Percentiles rank a stretch among this genome's conserved stretches.
These are phyloP conservation scores for Uromys caudimaculatus DNA, from an alignment of 2,797 vertebrate species.

Conservation along the genomic window DNA sequence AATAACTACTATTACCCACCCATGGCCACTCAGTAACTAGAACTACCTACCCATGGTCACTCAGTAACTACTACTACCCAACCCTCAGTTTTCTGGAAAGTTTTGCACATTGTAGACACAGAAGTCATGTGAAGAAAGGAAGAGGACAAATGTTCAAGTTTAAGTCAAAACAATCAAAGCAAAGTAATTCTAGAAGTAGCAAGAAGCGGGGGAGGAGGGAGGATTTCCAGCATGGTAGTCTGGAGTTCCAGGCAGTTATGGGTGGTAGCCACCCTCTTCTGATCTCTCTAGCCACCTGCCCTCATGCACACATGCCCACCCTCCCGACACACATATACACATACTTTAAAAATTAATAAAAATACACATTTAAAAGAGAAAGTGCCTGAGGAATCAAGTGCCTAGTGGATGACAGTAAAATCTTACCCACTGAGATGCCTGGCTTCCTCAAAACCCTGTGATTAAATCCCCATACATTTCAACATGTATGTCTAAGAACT, in stretches of 20 bases:
- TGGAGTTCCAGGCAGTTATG: neutral
- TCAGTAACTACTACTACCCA: neutral
- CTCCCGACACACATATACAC: neutral
- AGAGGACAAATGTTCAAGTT: neutral
- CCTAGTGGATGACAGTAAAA: neutral
- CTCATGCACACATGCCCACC: neutral
- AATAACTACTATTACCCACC: neutral
- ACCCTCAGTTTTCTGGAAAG: neutral
- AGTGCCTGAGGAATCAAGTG: neutral
- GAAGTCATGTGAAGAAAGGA: neutral
- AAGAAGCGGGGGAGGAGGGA: too few relatives aligned
- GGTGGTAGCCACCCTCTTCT: neutral
- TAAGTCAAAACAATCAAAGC: neutral
- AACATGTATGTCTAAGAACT: neutral
- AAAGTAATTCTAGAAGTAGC: slow-evolving; percentile 38
- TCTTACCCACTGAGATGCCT: neutral
- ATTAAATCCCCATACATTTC: slow-evolving; percentile 31
- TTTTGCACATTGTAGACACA: neutral
- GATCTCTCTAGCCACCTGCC: neutral
- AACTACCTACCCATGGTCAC: too few relatives aligned
- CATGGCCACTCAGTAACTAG: too few relatives aligned
- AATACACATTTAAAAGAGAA: neutral
- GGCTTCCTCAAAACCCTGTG: neutral
- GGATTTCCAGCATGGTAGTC: neutral
- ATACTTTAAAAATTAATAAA: neutral